These are phyloP conservation scores for Psilanteris sp. DNA, from an alignment of 1,140 invertebrate genomes.

Conservation along the genomic window DNA sequence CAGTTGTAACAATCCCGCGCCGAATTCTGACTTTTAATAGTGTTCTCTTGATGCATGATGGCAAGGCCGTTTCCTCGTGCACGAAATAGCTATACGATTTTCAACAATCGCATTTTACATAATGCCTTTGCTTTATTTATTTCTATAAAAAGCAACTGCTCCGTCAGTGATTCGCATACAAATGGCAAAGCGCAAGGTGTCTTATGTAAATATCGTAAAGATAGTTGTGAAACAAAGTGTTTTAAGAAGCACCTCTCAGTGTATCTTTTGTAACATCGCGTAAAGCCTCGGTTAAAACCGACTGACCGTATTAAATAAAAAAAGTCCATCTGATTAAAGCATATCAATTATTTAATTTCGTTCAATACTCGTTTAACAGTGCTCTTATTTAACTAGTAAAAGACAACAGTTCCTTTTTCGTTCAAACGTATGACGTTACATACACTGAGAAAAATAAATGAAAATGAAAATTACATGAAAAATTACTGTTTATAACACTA, in stretches of 20 bases:
- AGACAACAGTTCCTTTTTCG: too few relatives aligned
- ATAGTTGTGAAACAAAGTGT: not conserved
- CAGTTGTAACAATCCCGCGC: slow-evolving; percentile 35
- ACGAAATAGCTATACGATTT: slow-evolving; percentile 4
- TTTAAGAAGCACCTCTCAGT: too few relatives aligned
- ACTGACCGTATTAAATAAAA: too few relatives aligned
- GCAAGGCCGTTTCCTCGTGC: slow-evolving; percentile 45
- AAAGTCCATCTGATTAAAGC: too few relatives aligned
- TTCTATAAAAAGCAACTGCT: not conserved
- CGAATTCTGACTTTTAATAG: slow-evolving; percentile 49
- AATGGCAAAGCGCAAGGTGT: not conserved
- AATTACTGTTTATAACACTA: too few relatives aligned
- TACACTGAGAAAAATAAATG: too few relatives aligned
- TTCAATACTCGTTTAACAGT: too few relatives aligned
- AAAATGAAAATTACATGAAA: too few relatives aligned
- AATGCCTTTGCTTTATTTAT: not conserved
- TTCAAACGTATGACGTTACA: too few relatives aligned
- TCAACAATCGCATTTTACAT: slow-evolving; percentile 14
- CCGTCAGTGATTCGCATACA: slow-evolving; percentile 4
- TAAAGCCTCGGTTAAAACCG: too few relatives aligned
- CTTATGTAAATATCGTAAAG: slow-evolving; percentile 10
- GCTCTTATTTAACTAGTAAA: not conserved
- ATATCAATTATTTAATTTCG: too few relatives aligned
- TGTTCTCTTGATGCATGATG: slow-evolving; percentile 28
- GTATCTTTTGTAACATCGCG: too few relatives aligned